Conservation (phyloP, 2,888 invertebrate genomes). For the Drosophila siamana region DNA sequence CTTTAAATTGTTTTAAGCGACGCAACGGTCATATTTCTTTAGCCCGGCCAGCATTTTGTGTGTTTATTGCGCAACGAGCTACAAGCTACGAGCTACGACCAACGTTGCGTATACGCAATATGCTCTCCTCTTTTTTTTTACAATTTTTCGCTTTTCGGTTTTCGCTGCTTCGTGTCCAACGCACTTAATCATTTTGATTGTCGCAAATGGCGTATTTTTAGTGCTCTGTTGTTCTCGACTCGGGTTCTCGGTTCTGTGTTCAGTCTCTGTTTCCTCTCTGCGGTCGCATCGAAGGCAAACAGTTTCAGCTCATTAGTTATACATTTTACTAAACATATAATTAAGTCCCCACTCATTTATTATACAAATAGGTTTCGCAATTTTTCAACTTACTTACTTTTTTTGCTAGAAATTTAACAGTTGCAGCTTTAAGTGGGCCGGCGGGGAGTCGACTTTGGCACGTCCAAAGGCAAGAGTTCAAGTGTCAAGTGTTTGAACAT, state of each 20-base stretch:
- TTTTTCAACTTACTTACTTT: background rate
- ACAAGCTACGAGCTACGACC: conserved; percentile 29
- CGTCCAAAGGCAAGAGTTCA: conserved; percentile 55
- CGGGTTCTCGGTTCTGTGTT: background rate
- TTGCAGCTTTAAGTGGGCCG: conserved; percentile 11
- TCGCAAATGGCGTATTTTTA: conserved; percentile 71
- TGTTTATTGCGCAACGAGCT: conserved; percentile 57
- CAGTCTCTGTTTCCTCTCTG: too few relatives aligned
- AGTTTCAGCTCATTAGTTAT: conserved; percentile 72
- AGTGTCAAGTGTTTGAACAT: conserved; percentile 80
- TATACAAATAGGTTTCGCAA: conserved; percentile 26
- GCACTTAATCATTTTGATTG: conserved; percentile 80
- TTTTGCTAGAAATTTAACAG: conserved; percentile 1
- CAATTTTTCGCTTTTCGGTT: conserved; percentile 11
- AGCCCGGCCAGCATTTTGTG: conserved; percentile 39
- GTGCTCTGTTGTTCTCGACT: conserved; percentile 29
- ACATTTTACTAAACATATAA: conserved; percentile 66
- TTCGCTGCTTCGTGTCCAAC: conserved; percentile 27
- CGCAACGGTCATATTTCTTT: conserved; percentile 68
- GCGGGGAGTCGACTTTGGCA: conserved; percentile 38
- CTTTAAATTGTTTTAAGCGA: conserved; percentile 79
- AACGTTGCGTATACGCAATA: conserved; percentile 72
- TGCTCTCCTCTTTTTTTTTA: conserved; percentile 10
- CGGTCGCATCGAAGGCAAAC: conserved; percentile 21
- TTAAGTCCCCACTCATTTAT: conserved; percentile 65